phyloP scores from a whole-genome alignment of 2,888 invertebrate genomes.

The Clunio marinus region DNA sequence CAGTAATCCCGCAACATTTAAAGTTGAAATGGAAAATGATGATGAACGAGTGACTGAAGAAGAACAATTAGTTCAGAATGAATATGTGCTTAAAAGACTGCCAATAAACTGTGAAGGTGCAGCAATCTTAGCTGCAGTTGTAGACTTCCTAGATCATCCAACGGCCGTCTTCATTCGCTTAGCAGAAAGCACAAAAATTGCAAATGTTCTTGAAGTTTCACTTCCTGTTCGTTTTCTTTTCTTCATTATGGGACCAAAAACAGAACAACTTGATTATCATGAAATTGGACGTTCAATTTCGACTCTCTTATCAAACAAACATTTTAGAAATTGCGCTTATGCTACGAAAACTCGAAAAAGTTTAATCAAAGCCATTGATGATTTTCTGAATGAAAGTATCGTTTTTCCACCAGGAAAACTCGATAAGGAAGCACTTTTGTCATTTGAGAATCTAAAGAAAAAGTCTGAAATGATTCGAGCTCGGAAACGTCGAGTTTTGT shows the following conservation, averaged over 20 bases:
- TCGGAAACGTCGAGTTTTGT: conserved; percentile 68
- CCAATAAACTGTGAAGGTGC: conserved; percentile 86
- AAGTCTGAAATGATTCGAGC: conserved; percentile 78
- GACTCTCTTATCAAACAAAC: conserved; percentile 89
- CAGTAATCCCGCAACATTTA: no score
- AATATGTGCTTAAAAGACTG: conserved; percentile 80
- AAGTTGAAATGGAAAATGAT: no score
- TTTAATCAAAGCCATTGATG: conserved; percentile 86
- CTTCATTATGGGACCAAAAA: conserved; percentile 80
- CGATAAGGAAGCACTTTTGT: conserved; percentile 85
- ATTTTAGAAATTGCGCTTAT: conserved; percentile 85
- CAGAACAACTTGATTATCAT: conserved; percentile 84
- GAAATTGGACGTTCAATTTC: conserved; percentile 94
- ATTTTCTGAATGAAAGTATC: conserved; percentile 92
- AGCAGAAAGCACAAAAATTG: conserved; percentile 76
- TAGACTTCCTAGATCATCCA: conserved; percentile 84
- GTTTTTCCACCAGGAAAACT: conserved; percentile 96
- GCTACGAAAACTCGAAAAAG: conserved; percentile 81
- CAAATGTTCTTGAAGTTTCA: conserved; percentile 79
- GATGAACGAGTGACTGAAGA: conserved; percentile 67
- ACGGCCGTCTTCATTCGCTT: conserved; percentile 88
- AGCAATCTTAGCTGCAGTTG: conserved; percentile 81
- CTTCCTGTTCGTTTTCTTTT: conserved; percentile 93
- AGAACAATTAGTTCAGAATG: conserved; percentile 66
- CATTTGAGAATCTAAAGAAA: conserved; percentile 82